phyloP scores from a whole-genome alignment of 1,140 invertebrate genomes.

The Bombus superbus region DNA sequence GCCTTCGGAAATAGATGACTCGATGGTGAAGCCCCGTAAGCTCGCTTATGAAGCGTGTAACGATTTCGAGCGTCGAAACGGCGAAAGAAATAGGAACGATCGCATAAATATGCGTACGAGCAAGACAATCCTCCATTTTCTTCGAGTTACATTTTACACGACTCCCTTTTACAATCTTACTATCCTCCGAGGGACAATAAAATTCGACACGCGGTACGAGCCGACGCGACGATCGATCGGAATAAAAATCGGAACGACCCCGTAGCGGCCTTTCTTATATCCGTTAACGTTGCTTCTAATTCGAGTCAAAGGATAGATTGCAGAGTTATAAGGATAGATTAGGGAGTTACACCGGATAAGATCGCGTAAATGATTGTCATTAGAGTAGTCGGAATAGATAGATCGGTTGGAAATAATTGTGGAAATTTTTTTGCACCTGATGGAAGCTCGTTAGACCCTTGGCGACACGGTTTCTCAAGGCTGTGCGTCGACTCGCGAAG shows the following conservation, averaged over 20 bases:
- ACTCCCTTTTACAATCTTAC: too few species aligned
- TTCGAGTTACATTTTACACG: not conserved
- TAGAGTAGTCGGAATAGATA: constrained; percentile 1
- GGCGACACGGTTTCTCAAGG: constrained; percentile 16
- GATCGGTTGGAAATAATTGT: constrained; percentile 47
- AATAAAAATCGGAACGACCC: not conserved
- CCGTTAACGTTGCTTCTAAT: not conserved
- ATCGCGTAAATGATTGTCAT: constrained; percentile 54
- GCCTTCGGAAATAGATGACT: constrained; percentile 45
- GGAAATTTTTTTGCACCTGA: constrained; percentile 25
- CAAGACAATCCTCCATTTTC: not conserved
- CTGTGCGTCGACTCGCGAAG: constrained; percentile 28
- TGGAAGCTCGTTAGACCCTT: constrained; percentile 49
- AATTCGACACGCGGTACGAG: not conserved
- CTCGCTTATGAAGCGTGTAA: not conserved
- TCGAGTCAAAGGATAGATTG: not conserved
- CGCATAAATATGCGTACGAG: not conserved
- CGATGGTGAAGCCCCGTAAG: constrained; percentile 21
- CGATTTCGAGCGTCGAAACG: not conserved
- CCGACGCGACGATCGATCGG: too few species aligned
- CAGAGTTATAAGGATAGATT: too few species aligned
- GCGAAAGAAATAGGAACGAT: not conserved
- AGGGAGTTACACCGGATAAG: not conserved
- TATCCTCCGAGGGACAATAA: not conserved
- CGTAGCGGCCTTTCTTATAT: not conserved